Evolutionary conservation across 1,140 invertebrate genomes (phyloP).

Genomic region (Dendroctonus valens): DNA sequence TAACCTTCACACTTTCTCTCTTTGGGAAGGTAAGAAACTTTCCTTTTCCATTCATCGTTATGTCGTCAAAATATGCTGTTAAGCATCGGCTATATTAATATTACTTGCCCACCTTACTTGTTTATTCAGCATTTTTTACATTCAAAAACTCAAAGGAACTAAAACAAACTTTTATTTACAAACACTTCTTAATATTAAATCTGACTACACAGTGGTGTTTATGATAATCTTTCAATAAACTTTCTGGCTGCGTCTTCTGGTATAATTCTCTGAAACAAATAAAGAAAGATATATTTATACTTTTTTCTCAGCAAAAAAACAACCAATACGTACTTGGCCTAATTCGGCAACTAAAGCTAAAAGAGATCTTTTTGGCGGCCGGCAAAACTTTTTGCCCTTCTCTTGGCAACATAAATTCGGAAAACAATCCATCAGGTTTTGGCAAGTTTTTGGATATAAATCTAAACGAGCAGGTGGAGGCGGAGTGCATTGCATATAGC

Average conservation of each 20-base stretch:
- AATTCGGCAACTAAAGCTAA: slow-evolving; percentile 61
- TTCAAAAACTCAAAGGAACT: too few species aligned
- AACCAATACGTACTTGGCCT: slow-evolving; percentile 39
- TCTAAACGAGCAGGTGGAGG: slow-evolving; percentile 63
- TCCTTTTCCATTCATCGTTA: too few species aligned
- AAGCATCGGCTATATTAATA: too few species aligned
- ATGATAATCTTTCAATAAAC: slow-evolving; percentile 39
- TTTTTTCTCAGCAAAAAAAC: slow-evolving; percentile 7
- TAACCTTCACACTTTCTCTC: too few species aligned
- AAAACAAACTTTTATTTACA: too few species aligned
- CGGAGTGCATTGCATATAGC: slow-evolving; percentile 69
- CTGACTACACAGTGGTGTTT: not conserved
- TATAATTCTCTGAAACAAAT: slow-evolving; percentile 39
- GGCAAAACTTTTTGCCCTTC: slow-evolving; percentile 61
- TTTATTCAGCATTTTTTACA: too few species aligned
- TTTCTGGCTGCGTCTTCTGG: slow-evolving; percentile 38
- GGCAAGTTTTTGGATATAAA: slow-evolving; percentile 65
- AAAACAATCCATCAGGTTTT: slow-evolving; percentile 67
- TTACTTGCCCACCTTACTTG: too few species aligned
- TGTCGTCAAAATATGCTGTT: too few species aligned
- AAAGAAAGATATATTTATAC: slow-evolving; percentile 1
- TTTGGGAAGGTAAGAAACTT: too few species aligned
- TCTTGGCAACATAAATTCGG: slow-evolving; percentile 75
- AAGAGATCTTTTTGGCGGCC: slow-evolving; percentile 66
- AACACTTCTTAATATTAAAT: not conserved